phyloP scores from a whole-genome alignment of 2,113 vertebrate species.

The Pachyramphus minor region DNA sequence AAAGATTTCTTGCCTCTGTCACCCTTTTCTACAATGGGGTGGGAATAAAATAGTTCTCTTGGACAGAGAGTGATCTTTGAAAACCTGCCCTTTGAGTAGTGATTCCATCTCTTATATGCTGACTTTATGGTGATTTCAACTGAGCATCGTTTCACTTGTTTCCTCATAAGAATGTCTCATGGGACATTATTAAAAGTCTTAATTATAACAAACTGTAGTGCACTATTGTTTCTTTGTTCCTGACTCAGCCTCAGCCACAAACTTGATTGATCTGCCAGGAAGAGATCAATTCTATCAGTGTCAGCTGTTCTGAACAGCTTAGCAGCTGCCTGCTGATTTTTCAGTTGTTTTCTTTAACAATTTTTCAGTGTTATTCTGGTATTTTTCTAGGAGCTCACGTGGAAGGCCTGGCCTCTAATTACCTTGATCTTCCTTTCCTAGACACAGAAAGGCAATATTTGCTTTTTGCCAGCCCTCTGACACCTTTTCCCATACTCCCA shows the following conservation, averaged over 20 bases:
- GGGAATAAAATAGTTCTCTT: neutral
- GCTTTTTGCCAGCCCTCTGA: neutral
- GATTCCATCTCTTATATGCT: neutral
- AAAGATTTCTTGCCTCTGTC: neutral
- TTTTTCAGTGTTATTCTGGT: neutral
- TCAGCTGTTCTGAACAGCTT: neutral
- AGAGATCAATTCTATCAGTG: neutral
- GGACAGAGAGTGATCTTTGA: neutral
- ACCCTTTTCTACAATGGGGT: neutral
- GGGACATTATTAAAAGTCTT: neutral
- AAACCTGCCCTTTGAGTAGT: neutral
- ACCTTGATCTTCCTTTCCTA: neutral
- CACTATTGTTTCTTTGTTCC: neutral
- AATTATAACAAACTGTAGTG: neutral
- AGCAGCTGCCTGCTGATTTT: neutral
- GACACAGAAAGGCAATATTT: neutral
- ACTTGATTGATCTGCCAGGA: neutral
- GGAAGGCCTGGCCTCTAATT: neutral
- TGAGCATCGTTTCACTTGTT: neutral
- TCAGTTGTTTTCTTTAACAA: neutral
- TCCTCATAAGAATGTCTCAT: neutral
- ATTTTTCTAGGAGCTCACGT: fast-evolving
- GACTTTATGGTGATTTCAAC: neutral
- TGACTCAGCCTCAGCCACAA: neutral
- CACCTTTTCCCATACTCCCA: neutral